Evolutionary conservation across 2,888 invertebrate species (phyloP), one percentile per base, ranked within the genome.

Genomic region (Stomorhina lunata): DNA sequence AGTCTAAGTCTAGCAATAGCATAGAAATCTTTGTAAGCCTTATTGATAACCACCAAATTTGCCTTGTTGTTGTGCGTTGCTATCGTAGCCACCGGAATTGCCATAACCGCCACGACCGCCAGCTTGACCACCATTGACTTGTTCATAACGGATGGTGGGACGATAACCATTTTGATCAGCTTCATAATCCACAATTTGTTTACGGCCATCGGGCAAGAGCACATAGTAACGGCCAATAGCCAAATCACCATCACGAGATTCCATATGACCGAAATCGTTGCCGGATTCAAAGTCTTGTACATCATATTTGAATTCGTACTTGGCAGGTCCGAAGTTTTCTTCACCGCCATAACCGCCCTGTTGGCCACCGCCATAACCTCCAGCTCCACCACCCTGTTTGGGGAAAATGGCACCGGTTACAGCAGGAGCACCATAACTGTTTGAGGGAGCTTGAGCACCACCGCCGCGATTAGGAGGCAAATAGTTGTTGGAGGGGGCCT

Each of bases 141-240:
- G 93, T 88, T 95, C 94, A 88, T 95, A 95, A 0, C 93, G 92
- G 80, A 95, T 94, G 85, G 92, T 93, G 15, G 95, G 95, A 84
- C 93, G 93, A 91, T 93, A 95, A 1, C 95, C 95, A 53, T 93
- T 92, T 87, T 93, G 92, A 86, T 95, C 94, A 5, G 95, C 95
- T 87, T 94, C 94, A 90, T 95, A 95, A 85, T 93, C 93, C 0
- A 95, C 95, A 45, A 94, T 94, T 92, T 94, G 94, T 88, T 93
- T 94, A 86, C 94, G 93, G 57, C 94, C 94, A 89, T 94, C 94
- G 84, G 94, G 94, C 71, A 94, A 90, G 3, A 94, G 89, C 0
- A 94, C 94, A 85, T 94, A 94, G 91, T 94, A 94, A 32, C 92
- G 89, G 1, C 94, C 94, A 59, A 93, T 92, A 9, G 94, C 93